These are phyloP conservation scores for Bufo gargarizans DNA, from an alignment of 2,113 vertebrate species.

Conservation along the genomic window DNA sequence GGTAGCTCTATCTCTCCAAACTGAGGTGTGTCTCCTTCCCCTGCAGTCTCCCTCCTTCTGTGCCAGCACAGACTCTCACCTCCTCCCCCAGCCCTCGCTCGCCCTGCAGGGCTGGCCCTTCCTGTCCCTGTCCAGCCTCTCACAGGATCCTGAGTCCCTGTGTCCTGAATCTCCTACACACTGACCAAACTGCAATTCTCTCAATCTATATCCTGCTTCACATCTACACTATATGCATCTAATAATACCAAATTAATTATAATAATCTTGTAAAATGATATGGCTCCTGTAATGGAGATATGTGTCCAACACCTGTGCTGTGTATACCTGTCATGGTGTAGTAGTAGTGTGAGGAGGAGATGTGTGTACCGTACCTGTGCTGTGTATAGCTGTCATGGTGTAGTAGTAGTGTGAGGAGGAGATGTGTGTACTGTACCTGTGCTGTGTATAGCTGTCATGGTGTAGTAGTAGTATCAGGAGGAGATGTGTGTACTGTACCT, in stretches of 20 bases:
- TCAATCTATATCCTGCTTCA: background rate
- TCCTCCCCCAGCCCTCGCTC: slow-evolving; percentile 43
- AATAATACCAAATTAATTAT: background rate
- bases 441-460: too few relatives aligned
- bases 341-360: too few relatives aligned
- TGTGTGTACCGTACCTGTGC: too few relatives aligned
- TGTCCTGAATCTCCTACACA: background rate
- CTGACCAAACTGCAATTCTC: background rate
- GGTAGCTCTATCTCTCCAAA: slow-evolving; percentile 43
- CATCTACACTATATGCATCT: background rate
- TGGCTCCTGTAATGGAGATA: too few relatives aligned
- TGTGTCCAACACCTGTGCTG: too few relatives aligned
- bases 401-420: too few relatives aligned
- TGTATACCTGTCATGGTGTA: too few relatives aligned
- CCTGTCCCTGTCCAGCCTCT: slow-evolving; percentile 55
- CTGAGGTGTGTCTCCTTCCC: slow-evolving; percentile 57
- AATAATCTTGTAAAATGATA: background rate
- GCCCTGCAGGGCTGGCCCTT: slow-evolving; percentile 57
- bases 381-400: too few relatives aligned
- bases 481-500: too few relatives aligned
- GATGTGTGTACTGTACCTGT: too few relatives aligned
- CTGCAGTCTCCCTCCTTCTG: slow-evolving; percentile 30
- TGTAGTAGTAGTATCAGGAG: too few relatives aligned
- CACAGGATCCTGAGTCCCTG: background rate
- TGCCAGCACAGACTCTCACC: slow-evolving; percentile 5